These are phyloP conservation scores for Vanessa cardui DNA, from an alignment of 2,888 invertebrate genomes.

Conservation along the genomic window DNA sequence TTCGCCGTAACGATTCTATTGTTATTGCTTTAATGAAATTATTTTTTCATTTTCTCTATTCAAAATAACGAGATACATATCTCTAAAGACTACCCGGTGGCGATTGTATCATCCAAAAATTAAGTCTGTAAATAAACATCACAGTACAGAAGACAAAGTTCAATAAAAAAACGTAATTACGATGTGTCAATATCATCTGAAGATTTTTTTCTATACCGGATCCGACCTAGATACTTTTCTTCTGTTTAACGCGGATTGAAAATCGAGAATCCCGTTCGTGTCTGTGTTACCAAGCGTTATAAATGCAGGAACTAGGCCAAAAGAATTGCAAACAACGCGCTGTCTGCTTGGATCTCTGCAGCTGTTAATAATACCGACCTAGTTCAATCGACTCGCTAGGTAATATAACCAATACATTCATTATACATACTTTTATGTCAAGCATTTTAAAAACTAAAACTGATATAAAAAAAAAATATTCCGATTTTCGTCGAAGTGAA, in stretches of 20 bases:
- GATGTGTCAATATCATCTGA: conserved; percentile 43
- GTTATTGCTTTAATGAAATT: conserved; percentile 40
- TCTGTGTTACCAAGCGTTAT: conserved; percentile 43
- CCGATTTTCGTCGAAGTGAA: too few species aligned
- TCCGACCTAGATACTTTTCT: conserved; percentile 44
- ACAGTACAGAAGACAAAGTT: conserved; percentile 10
- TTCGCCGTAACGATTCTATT: conserved; percentile 42
- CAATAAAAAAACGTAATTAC: conserved; percentile 26
- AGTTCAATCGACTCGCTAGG: conserved; percentile 35
- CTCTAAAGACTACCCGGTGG: background rate
- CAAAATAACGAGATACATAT: background rate
- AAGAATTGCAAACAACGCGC: conserved; percentile 45
- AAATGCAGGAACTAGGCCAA: conserved; percentile 48
- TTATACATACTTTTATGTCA: background rate
- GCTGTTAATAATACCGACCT: conserved; percentile 51
- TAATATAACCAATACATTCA: conserved; percentile 5
- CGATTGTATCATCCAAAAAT: background rate
- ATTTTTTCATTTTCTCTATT: conserved; percentile 44
- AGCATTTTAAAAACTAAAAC: background rate
- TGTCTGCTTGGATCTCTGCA: conserved; percentile 41
- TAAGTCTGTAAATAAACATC: too few species aligned
- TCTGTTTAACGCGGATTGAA: conserved; percentile 43
- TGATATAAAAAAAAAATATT: background rate
- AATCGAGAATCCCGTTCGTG: conserved; percentile 43
- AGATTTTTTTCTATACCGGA: conserved; percentile 43